A percentile compares a stretch with the other conserved stretches of the same genome.
Conservation (phyloP, 2,113 vertebrate species). For the Datnioides undecimradiatus region DNA sequence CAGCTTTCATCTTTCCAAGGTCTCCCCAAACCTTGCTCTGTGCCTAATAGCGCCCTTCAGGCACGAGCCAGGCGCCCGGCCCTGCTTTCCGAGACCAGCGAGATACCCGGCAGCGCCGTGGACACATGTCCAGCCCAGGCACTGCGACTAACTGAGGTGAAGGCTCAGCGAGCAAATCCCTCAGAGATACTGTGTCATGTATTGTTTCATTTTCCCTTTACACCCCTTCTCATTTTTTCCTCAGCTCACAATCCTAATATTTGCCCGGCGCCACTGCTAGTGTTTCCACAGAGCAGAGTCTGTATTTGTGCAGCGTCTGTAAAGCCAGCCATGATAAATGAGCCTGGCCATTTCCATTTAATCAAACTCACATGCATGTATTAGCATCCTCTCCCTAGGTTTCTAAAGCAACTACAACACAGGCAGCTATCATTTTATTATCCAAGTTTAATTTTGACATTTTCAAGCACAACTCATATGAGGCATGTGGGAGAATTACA, state of each 20-base stretch:
- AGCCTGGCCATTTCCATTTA: conserved; percentile 10
- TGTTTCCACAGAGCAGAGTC: conserved; percentile 31
- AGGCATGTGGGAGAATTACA: conserved; percentile 17
- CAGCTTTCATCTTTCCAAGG: conserved; percentile 35
- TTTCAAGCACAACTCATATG: conserved; percentile 7
- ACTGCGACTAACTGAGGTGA: conserved; percentile 23
- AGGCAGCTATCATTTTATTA: conserved; percentile 35
- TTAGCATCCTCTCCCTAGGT: not conserved
- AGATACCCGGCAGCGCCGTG: conserved; percentile 47
- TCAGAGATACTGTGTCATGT: conserved; percentile 42
- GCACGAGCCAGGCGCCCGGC: conserved; percentile 30
- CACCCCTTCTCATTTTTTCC: conserved; percentile 15
- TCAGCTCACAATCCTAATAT: conserved; percentile 53
- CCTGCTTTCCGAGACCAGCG: conserved; percentile 1
- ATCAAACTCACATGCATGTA: not conserved
- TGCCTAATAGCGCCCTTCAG: conserved; percentile 32
- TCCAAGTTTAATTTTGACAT: conserved; percentile 29
- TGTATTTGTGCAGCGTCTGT: conserved; percentile 53
- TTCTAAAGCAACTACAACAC: not conserved
- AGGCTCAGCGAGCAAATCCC: conserved; percentile 42
- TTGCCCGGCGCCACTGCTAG: conserved; percentile 20
- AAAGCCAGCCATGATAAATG: conserved; percentile 35
- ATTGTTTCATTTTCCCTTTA: conserved; percentile 35
- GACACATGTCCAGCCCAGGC: conserved; percentile 41
- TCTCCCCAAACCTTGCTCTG: conserved; percentile 19